Evolutionary conservation across 2,113 vertebrate species (phyloP).

Genomic region (Anser cygnoides): DNA sequence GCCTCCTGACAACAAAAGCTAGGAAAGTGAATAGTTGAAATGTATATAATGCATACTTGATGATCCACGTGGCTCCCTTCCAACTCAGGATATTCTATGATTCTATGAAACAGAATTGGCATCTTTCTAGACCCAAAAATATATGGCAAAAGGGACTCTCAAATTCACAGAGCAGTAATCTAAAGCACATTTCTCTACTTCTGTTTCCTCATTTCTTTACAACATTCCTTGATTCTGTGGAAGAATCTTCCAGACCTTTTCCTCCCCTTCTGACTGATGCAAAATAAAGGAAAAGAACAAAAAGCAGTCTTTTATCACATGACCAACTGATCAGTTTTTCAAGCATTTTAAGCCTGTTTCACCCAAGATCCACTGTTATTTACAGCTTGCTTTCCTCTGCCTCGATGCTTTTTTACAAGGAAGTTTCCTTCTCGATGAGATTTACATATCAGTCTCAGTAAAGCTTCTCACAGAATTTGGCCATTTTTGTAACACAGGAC

Average conservation of each 20-base stretch:
- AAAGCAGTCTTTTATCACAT: background rate
- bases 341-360: background rate
- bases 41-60: background rate
- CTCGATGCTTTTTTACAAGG: background rate
- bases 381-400: background rate
- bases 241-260: background rate
- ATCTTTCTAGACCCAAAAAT: no score
- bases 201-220: background rate
- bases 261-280: background rate
- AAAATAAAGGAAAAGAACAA: background rate
- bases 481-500: background rate
- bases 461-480: background rate
- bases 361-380: background rate
- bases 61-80: no score
- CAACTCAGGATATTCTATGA: no score
- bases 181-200: background rate
- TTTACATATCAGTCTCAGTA: background rate
- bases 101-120: no score
- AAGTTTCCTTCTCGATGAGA: background rate
- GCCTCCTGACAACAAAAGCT: background rate
- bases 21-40: background rate
- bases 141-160: background rate
- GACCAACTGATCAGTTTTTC: background rate
- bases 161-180: background rate
- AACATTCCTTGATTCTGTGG: background rate